A percentile compares a stretch with the other conserved stretches of the same genome.
Conservation (phyloP, 1,140 invertebrate species). For the Megalopta genalis region DNA sequence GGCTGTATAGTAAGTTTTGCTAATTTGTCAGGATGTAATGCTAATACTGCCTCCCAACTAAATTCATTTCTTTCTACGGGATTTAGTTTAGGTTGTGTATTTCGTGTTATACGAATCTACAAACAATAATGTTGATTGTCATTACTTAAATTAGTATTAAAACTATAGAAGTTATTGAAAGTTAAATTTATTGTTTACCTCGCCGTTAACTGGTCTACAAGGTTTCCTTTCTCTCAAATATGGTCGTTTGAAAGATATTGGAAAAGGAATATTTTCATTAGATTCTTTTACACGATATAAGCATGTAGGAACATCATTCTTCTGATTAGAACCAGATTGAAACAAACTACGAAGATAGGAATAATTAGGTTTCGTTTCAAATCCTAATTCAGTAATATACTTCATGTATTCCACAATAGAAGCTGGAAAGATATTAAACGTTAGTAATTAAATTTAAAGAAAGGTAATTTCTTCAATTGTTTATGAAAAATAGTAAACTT, state of each 20-base stretch:
- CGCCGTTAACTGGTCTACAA: constrained; percentile 76
- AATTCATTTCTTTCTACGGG: constrained; percentile 69
- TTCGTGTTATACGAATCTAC: constrained; percentile 77
- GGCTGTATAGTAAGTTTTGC: constrained; percentile 75
- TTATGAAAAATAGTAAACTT: constrained; percentile 41
- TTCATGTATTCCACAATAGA: constrained; percentile 82
- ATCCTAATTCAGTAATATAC: constrained; percentile 82
- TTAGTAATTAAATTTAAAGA: background rate
- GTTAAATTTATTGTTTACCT: constrained; percentile 61
- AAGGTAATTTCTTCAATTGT: background rate
- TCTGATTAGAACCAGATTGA: constrained; percentile 60
- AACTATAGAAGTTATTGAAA: background rate
- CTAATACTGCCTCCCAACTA: constrained; percentile 77
- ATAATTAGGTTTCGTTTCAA: constrained; percentile 85
- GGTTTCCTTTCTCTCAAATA: constrained; percentile 75
- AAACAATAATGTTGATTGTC: constrained; percentile 33
- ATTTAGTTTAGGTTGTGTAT: constrained; percentile 60
- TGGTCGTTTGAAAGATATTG: constrained; percentile 63
- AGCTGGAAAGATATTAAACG: constrained; percentile 67
- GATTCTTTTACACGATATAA: constrained; percentile 68
- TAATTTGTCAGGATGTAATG: constrained; percentile 77
- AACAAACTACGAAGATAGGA: constrained; percentile 73
- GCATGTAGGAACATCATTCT: constrained; percentile 61
- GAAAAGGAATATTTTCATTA: constrained; percentile 73
- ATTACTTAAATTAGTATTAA: background rate